A percentile compares a stretch with the other conserved stretches of the same genome.
Conservation (phyloP, 2,888 invertebrate species). For the Sialis fuliginosa region DNA sequence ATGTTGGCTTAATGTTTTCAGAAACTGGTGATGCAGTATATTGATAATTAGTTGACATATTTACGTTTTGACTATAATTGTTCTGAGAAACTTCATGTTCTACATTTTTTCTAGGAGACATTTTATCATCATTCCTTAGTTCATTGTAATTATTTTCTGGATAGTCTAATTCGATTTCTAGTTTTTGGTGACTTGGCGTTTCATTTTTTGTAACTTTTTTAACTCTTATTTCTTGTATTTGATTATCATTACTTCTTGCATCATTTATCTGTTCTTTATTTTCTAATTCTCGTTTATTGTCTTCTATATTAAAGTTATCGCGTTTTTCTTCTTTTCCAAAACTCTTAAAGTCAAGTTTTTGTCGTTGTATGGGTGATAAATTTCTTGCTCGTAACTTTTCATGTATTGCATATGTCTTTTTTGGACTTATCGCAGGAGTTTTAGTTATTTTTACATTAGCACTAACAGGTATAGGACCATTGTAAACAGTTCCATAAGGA, state of each 20-base stretch:
- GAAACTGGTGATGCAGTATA: neutral
- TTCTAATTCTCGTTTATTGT: neutral
- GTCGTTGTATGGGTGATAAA: constrained; percentile 4
- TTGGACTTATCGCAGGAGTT: neutral
- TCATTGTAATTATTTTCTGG: constrained; percentile 13
- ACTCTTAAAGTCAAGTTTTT: constrained; percentile 2
- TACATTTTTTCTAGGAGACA: constrained; percentile 6
- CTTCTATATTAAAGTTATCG: neutral
- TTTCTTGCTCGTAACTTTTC: constrained; percentile 1
- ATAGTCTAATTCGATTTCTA: constrained; percentile 18
- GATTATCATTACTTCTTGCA: neutral
- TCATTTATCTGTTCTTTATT: neutral
- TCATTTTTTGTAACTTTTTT: constrained; percentile 5
- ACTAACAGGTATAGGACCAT: neutral
- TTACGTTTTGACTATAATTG: no score
- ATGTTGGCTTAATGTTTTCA: neutral
- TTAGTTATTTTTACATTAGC: constrained; percentile 3
- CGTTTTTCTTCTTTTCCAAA: neutral
- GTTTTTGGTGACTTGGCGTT: constrained; percentile 16
- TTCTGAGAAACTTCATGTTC: no score
- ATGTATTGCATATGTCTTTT: neutral
- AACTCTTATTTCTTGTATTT: constrained; percentile 10
- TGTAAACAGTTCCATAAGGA: neutral
- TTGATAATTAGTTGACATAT: no score
- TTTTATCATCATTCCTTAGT: constrained; percentile 5